Base-by-base conservation (phyloP, 2,113 vertebrate genomes). In the Etheostoma cragini region DNA sequence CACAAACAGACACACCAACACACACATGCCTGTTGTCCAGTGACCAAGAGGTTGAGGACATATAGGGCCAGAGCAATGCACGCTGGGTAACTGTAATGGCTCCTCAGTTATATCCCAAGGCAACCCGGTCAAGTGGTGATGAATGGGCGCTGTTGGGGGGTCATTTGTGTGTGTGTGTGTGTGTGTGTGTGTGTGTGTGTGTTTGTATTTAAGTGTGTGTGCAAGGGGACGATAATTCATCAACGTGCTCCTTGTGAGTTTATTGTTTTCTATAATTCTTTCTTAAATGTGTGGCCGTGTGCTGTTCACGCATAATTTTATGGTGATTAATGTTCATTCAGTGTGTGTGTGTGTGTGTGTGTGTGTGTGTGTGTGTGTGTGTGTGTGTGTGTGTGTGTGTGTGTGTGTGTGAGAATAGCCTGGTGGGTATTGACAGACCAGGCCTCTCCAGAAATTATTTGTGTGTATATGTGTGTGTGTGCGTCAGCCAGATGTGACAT, bases 21-120 rank as follows among this genome's bases (percentile, higher is more conserved):
- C 46, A 67, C 10, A 26, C 26, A 1, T 24, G 7, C 2, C 8
- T 60, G 50, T 50, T 22, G 1, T 35, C 66, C 76, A 79, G 1
- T 74, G 80, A 58, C 42, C 80, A 62, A 52, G 35, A 57, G 56
- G 42, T n/a, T 45, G 17, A 67, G 42, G 46, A 78, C 60, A 73
- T 52, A 26, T 64, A 81, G 46, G 63, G 38, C 62, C 47, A 33
- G 50, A 49, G 78, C 83, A 80, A 61, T 81, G 86, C 56, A 91
- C 86, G 86, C 35, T 89, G 89, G 91, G 90, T 78, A 84, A 60
- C 65, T 58, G 53, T 58, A 65, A 77, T 63, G 85, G 69, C 72
- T 92, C 82, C 89, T 89, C 89, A 83, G 57, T 69, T 81, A 22
- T 72, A 10, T 81, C 83, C 81, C 61, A 65, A 13, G 10, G 85